These are phyloP conservation scores for Halcyon chelicuti DNA, from an alignment of 2,797 vertebrate genomes.

Conservation along the genomic window DNA sequence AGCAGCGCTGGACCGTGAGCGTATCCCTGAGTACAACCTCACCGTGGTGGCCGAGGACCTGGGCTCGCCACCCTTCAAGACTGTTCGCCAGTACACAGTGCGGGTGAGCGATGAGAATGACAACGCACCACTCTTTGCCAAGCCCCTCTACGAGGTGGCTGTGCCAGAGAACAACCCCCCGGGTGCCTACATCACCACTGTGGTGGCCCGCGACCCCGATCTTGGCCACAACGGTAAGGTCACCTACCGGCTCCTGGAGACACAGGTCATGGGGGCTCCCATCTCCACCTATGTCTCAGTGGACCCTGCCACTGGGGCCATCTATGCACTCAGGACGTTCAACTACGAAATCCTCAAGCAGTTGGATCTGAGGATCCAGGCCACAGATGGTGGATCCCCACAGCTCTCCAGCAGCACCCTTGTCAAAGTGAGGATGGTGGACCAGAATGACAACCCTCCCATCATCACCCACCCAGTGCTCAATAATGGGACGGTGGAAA, in stretches of 20 bases:
- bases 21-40: conserved; percentile 91
- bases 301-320: conserved; percentile 90
- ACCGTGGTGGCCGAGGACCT: conserved; percentile 93
- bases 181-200: conserved; percentile 89
- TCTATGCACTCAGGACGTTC: conserved; percentile 94
- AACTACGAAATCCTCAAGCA: conserved; percentile 92
- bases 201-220: conserved; percentile 87
- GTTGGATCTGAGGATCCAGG: conserved; percentile 89
- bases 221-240: conserved; percentile 90
- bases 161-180: conserved; percentile 91
- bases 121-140: conserved; percentile 88
- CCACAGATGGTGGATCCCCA: conserved; percentile 90
- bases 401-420: conserved; percentile 90
- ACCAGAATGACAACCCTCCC: conserved; percentile 94
- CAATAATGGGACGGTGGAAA: conserved; percentile 89
- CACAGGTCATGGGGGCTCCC: conserved; percentile 85
- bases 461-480: conserved; percentile 86
- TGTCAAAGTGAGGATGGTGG: conserved; percentile 89
- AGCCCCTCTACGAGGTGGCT: conserved; percentile 86
- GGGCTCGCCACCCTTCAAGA: conserved; percentile 88
- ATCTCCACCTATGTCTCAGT: conserved; percentile 92
- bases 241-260: conserved; percentile 88
- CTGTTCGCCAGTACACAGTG: conserved; percentile 86
- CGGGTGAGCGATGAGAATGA: conserved; percentile 92
- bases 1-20: conserved; percentile 85